Base-by-base conservation (phyloP, 2,797 vertebrate genomes). In the Sebastes vulpes region DNA sequence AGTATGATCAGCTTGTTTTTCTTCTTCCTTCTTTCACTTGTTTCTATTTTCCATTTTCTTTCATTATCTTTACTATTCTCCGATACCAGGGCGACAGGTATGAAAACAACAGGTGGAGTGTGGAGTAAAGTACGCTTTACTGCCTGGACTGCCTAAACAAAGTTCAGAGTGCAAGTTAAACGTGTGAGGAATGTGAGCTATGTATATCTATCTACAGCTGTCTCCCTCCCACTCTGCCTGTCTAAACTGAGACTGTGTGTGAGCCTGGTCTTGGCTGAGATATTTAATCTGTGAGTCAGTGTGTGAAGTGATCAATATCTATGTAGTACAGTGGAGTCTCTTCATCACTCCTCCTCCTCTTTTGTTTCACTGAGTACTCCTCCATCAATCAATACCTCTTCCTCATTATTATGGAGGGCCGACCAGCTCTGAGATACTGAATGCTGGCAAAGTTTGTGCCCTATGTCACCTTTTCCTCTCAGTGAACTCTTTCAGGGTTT, bases 231-330 rank as follows among this genome's bases (percentile, higher is more conserved):
- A 42, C 69, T 42, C 52, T 2, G 25, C 64, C 61, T 14, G 60
- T 57, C 83, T 67, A 1, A 75, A 38, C 64, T 16, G 65, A 63
- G 61, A 12, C 48, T 25, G 25, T 35, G 25, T 35, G 54, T 46
- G 35, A 70, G 66, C 50, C 28, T 2, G 12, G n/a, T 59, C 54
- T 57, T 63, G 26, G 65, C 38, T 79, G 23, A n/a, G 56, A 64
- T 76, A 50, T 72, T 54, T 72, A 60, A 81, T 81, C 79, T 29
- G 59, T 26, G 50, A 71, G 57, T 77, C 71, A 0, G 61, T 54
- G 35, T 18, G 50, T 48, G 63, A 67, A 61, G 32, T 70, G 64
- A 81, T 90, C 78, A 16, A 84, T 82, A 63, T 76, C 70, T 74
- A 3, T 59, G 63, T 48, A 38, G 79, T 63, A 42, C 71, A 57